phyloP scores from a whole-genome alignment of 2,113 vertebrate species.

The Varanus komodoensis region DNA sequence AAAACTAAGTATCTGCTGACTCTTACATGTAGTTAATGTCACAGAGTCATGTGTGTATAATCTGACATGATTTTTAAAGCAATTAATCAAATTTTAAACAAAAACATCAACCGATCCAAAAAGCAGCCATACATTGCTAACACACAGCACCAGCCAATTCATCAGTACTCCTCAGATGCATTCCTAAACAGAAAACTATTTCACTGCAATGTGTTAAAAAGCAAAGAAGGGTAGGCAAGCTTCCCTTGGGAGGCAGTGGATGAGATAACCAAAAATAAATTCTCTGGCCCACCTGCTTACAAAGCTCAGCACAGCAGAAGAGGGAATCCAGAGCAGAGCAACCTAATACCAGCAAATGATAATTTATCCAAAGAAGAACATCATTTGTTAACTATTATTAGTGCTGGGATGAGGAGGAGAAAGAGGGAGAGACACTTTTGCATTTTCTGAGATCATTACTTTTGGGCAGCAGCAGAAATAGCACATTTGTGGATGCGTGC shows the following conservation, averaged over 20 bases:
- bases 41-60: not conserved
- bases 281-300: not conserved
- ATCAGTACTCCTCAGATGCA: not conserved
- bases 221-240: not conserved
- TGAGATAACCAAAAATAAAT: not conserved
- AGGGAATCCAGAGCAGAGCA: not conserved
- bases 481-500: not conserved
- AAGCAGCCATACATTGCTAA: not conserved
- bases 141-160: no score
- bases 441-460: not conserved
- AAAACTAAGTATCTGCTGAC: not conserved
- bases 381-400: not conserved
- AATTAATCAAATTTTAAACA: not conserved
- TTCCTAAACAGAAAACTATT: not conserved
- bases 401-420: not conserved
- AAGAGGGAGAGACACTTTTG: conserved; percentile 1
- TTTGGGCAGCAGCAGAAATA: not conserved
- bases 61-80: not conserved
- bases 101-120: not conserved
- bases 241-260: not conserved
- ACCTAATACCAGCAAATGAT: conserved; percentile 32
- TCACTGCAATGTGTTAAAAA: not conserved
- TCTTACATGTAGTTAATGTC: not conserved
- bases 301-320: not conserved
- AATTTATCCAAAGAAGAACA: not conserved